A percentile compares a stretch with the other conserved stretches of the same genome.
phyloP scores from a whole-genome alignment of 2,797 vertebrate genomes.

The Syngnathus acus region DNA sequence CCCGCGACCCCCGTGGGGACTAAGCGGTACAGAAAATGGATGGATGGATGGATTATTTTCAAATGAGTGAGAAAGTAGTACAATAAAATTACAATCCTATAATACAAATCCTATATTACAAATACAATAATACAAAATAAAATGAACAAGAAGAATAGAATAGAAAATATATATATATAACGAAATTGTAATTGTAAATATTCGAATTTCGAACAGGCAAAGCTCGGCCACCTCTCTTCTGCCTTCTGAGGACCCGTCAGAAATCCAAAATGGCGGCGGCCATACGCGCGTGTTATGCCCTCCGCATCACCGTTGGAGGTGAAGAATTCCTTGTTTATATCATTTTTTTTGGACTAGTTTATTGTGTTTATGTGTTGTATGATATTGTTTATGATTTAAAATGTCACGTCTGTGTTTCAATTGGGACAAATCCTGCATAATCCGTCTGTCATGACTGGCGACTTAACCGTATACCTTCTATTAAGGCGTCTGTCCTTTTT shows the following conservation, averaged over 20 bases:
- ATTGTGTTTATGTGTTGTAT: accelerated
- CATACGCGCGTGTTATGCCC: conserved; percentile 46
- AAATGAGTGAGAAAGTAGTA: no score
- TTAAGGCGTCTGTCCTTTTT: background rate
- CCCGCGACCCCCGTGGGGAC: no score
- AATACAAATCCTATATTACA: no score
- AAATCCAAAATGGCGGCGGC: conserved; percentile 59
- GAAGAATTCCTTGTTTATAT: conserved; percentile 7
- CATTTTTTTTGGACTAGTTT: background rate
- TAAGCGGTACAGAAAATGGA: no score
- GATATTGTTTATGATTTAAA: accelerated
- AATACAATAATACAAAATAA: background rate
- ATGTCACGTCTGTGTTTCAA: background rate
- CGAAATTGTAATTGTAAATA: no score
- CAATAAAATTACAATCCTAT: no score
- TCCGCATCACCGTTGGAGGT: conserved; percentile 54
- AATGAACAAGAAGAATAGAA: no score
- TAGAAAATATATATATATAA: no score
- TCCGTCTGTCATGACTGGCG: background rate
- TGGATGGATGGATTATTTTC: no score
- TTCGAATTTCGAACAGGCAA: conserved; percentile 47
- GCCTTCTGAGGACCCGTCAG: conserved; percentile 32
- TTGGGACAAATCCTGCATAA: background rate
- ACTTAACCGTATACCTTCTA: background rate
- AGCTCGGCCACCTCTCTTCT: conserved; percentile 15